Conservation (phyloP, 1,140 invertebrate species). For the Spodoptera frugiperda region DNA sequence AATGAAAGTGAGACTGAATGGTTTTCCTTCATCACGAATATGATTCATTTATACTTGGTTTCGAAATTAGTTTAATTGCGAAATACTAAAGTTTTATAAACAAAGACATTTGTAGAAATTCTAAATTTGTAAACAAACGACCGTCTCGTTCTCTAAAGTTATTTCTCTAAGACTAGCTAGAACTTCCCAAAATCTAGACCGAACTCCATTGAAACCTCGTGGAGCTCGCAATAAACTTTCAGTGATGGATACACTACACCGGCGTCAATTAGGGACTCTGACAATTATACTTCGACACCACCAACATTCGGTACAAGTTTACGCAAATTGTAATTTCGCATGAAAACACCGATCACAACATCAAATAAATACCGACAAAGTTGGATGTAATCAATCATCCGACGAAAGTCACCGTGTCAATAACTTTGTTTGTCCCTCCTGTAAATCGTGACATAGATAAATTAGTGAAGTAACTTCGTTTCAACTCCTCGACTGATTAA, state of each 20-base stretch:
- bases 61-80: too few relatives aligned
- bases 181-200: background rate
- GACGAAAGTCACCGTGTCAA: conserved; percentile 45
- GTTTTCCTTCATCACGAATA: background rate
- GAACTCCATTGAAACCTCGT: too few relatives aligned
- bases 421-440: conserved; percentile 50
- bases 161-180: background rate
- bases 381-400: conserved; percentile 48
- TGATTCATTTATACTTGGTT: too few relatives aligned
- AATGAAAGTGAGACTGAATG: background rate
- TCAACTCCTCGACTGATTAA: conserved; percentile 34
- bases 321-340: conserved; percentile 48
- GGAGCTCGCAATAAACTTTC: background rate
- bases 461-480: conserved; percentile 42
- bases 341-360: conserved; percentile 36
- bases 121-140: too few relatives aligned
- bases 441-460: conserved; percentile 49
- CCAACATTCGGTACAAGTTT: conserved; percentile 13
- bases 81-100: too few relatives aligned
- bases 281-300: conserved; percentile 16
- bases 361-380: conserved; percentile 34
- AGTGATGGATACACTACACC: background rate
- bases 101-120: too few relatives aligned
- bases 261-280: conserved; percentile 1
- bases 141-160: too few relatives aligned